Conservation (phyloP, 2,888 invertebrate genomes). For the Microdon myrmicae region DNA sequence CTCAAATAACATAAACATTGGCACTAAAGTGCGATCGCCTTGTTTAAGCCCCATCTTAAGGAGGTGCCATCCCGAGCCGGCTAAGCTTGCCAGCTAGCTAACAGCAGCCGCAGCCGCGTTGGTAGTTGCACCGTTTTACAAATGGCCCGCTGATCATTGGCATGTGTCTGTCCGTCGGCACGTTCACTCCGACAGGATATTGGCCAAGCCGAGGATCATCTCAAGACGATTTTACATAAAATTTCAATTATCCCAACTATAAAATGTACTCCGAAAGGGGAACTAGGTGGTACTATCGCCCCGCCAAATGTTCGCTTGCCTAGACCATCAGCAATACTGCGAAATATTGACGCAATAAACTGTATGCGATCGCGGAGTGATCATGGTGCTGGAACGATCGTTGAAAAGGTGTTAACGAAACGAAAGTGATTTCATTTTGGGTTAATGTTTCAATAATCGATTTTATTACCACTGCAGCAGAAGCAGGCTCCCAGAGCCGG, state of each 20-base stretch:
- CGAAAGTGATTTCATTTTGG: slow-evolving; percentile 57
- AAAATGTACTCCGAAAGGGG: slow-evolving; percentile 28
- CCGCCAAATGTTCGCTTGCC: slow-evolving; percentile 21
- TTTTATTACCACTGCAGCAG: slow-evolving; percentile 48
- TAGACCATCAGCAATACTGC: too few species aligned
- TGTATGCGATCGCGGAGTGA: slow-evolving; percentile 29
- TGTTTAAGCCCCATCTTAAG: slow-evolving; percentile 40
- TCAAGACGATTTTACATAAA: slow-evolving; percentile 49
- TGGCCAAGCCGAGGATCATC: slow-evolving; percentile 48
- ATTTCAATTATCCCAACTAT: slow-evolving; percentile 49
- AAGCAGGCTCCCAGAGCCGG: slow-evolving; percentile 31
- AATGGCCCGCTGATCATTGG: slow-evolving; percentile 50
- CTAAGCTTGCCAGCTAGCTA: too few species aligned
- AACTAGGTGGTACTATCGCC: neutral
- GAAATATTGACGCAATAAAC: slow-evolving; percentile 49
- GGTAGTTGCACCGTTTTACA: slow-evolving; percentile 37
- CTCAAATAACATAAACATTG: slow-evolving; percentile 50
- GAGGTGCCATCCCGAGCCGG: slow-evolving; percentile 34
- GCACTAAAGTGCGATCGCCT: slow-evolving; percentile 50
- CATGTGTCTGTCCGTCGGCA: slow-evolving; percentile 45
- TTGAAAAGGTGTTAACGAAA: slow-evolving; percentile 58
- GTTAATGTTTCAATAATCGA: slow-evolving; percentile 53
- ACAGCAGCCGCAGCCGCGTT: slow-evolving; percentile 9
- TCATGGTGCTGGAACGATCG: slow-evolving; percentile 54
- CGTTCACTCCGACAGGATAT: slow-evolving; percentile 26